phyloP scores from a whole-genome alignment of 2,888 invertebrate genomes.

The Nudaria mundana region DNA sequence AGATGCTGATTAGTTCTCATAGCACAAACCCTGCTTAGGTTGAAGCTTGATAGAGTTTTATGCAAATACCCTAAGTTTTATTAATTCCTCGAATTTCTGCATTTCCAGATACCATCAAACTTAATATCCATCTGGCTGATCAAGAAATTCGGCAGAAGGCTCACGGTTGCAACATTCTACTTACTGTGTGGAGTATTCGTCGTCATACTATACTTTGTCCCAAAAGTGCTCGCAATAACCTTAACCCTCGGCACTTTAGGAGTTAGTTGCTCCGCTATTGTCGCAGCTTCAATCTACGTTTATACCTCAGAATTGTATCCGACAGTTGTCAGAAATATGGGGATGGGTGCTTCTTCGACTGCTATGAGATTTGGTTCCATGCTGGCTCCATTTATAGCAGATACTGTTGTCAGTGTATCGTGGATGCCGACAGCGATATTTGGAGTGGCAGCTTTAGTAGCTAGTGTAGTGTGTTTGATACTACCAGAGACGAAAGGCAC shows the following conservation, averaged over 20 bases:
- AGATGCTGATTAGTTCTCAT: too few species aligned
- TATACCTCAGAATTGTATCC: slow-evolving; percentile 94
- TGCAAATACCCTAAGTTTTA: too few species aligned
- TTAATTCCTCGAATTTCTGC: too few species aligned
- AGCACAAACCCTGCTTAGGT: too few species aligned
- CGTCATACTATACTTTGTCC: slow-evolving; percentile 81
- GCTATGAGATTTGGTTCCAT: slow-evolving; percentile 92
- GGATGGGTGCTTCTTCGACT: slow-evolving; percentile 91
- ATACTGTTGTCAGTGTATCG: slow-evolving; percentile 68
- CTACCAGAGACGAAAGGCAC: slow-evolving; percentile 90
- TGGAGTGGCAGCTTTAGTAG: slow-evolving; percentile 84
- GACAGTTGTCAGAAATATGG: slow-evolving; percentile 92
- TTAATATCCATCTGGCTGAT: slow-evolving; percentile 77
- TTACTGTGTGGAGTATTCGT: slow-evolving; percentile 82
- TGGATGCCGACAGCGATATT: slow-evolving; percentile 88
- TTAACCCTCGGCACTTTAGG: slow-evolving; percentile 86
- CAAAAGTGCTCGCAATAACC: slow-evolving; percentile 73
- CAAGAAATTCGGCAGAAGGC: slow-evolving; percentile 84
- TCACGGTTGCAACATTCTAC: slow-evolving; percentile 82
- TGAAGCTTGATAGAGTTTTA: too few species aligned
- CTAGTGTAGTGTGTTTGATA: slow-evolving; percentile 83
- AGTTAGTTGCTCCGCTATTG: slow-evolving; percentile 89
- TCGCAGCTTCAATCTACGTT: slow-evolving; percentile 91
- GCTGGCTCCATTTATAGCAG: slow-evolving; percentile 89
- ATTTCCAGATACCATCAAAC: slow-evolving; percentile 82